Percentiles rank a stretch among this genome's conserved stretches.
Conservation (phyloP, 2,113 vertebrate species). For the Otocyon megalotis region DNA sequence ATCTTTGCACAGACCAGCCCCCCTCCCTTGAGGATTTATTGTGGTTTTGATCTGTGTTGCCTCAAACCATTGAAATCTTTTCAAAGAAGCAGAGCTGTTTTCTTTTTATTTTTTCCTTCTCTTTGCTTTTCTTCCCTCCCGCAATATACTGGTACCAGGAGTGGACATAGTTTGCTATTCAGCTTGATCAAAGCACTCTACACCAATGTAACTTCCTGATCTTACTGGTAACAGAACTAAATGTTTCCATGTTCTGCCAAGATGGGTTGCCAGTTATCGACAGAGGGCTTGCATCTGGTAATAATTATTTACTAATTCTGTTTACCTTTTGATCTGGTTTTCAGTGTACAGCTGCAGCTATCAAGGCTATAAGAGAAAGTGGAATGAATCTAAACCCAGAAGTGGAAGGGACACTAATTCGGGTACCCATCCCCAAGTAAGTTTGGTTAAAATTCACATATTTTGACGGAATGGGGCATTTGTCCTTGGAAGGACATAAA, state of each 20-base stretch:
- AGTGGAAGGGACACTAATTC: slow-evolving; percentile 95
- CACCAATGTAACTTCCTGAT: slow-evolving; percentile 91
- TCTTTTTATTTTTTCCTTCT: slow-evolving; percentile 86
- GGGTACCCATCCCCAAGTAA: slow-evolving; percentile 97
- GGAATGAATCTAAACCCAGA: slow-evolving; percentile 99
- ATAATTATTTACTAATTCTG: slow-evolving; percentile 93
- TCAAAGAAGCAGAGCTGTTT: slow-evolving; percentile 88
- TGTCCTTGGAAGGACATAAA: slow-evolving; percentile 51
- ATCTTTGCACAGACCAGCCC: slow-evolving; percentile 81
- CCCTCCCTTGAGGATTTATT: slow-evolving; percentile 86
- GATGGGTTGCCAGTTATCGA: slow-evolving; percentile 90
- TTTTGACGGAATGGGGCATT: background rate
- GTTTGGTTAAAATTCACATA: slow-evolving; percentile 75
- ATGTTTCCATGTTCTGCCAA: slow-evolving; percentile 93
- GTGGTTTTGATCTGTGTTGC: slow-evolving; percentile 89
- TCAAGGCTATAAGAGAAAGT: slow-evolving; percentile 94
- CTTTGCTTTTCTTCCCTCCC: slow-evolving; percentile 73
- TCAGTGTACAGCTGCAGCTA: slow-evolving; percentile 94
- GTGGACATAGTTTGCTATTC: slow-evolving; percentile 87
- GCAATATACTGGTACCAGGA: slow-evolving; percentile 78
- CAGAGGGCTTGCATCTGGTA: slow-evolving; percentile 90
- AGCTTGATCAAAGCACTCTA: slow-evolving; percentile 91
- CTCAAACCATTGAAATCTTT: slow-evolving; percentile 89
- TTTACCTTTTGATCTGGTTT: slow-evolving; percentile 89
- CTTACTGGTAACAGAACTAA: slow-evolving; percentile 91